Evolutionary conservation across 2,797 vertebrate genomes (phyloP), one percentile per base, ranked within the genome.

Genomic region (Rhadinocentrus ornatus): DNA sequence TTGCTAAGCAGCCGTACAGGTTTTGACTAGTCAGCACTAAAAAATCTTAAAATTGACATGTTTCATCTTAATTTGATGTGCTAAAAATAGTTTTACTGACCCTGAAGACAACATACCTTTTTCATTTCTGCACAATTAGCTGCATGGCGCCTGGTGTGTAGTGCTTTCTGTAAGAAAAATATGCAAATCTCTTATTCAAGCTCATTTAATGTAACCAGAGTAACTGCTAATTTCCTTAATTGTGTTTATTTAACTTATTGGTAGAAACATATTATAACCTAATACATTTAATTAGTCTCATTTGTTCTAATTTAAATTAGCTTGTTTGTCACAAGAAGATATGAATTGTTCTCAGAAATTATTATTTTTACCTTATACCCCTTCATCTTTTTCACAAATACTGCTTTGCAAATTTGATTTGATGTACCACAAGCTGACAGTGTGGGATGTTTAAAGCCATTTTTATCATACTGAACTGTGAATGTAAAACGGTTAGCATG

Each of bases 401-500:
- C 70, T 9, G 8, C 71, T 73, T 55, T 69, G 48, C 53, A 76
- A 62, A 75, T 41, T 50, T 59, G 39, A 53, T 3, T 50, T 32
- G 70, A 35, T 69, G 61, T 57, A n/a, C 82, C 46, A 53, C 75
- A 71, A 73, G 72, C 64, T 37, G 64, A n/a, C 22, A n/a, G 80
- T 61, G 75, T 83, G 66, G 65, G 80, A 69, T 57, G 75, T 80
- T 86, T 66, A 78, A 79, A 85, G 83, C 73, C 68, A 12, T 46
- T 74, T 77, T 35, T 71, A 35, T 53, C 78, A 11, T 52, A 58
- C 69, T 65, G 82, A 48, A 57, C 61, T 78, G 72, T 77, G 86
- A 86, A 88, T 86, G 73, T 71, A 69, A 73, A 82, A 76, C 80
- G 84, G 85, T 89, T 84, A 85, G 79, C 68, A 16, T 37, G 60